Percentiles rank a stretch among this genome's conserved stretches.
Evolutionary conservation across 2,797 vertebrate genomes (phyloP).

Genomic region (Mareca penelope): DNA sequence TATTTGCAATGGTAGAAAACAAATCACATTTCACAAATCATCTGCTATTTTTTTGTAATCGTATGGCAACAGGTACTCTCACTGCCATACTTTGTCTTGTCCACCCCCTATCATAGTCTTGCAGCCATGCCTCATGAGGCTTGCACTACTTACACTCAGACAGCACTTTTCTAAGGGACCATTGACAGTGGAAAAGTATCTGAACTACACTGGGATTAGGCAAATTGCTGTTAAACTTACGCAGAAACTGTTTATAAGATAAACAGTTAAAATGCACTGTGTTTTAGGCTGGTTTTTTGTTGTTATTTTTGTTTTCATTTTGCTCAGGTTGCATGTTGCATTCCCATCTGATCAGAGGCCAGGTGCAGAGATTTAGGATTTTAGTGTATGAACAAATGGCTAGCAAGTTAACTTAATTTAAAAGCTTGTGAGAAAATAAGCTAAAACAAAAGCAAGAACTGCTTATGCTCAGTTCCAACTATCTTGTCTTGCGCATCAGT

Average conservation of each 20-base stretch:
- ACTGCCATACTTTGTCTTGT: not conserved
- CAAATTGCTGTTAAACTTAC: not conserved
- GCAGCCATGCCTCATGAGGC: accelerated
- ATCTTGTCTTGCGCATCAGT: not conserved
- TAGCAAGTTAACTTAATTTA: not conserved
- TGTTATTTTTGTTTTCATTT: not conserved
- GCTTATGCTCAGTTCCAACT: not conserved
- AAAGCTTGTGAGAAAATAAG: not conserved
- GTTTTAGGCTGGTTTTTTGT: not conserved
- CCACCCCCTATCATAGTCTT: not conserved
- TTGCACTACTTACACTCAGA: not conserved
- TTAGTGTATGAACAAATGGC: not conserved
- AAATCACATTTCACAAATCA: not conserved
- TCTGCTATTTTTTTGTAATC: not conserved
- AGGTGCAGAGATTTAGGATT: not conserved
- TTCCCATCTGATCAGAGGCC: not conserved
- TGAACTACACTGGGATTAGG: not conserved
- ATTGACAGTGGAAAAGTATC: not conserved
- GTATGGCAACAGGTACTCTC: not conserved
- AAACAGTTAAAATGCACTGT: not conserved
- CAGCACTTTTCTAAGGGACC: not conserved
- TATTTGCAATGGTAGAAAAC: not conserved
- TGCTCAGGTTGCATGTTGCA: not conserved
- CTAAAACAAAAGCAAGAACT: not conserved
- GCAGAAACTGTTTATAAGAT: not conserved